Base-by-base conservation (phyloP, 2,113 vertebrate species). In the Narcine bancroftii region DNA sequence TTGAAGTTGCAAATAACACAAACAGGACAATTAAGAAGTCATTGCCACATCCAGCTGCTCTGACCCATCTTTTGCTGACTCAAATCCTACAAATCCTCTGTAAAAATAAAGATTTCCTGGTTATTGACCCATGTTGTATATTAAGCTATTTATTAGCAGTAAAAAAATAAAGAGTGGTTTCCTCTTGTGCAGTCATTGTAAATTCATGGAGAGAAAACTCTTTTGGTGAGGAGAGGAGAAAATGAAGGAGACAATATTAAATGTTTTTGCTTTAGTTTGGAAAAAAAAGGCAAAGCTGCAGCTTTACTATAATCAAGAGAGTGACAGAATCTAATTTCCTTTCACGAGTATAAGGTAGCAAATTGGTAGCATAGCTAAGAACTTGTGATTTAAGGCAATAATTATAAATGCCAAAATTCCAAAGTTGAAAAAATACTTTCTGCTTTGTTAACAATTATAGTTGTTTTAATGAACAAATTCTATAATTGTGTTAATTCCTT, bases 21-120 rank as follows among this genome's bases (percentile, higher is more conserved):
- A 33, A 39, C 76, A 79, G 39, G 21, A 45, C 76, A 89, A 89
- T 65, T 89, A 89, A 39, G n/a, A 89, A 89, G 39, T 39, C 60
- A 42, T 65, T 89, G 85, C 85, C 36, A 36, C 33, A 42, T 15
- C 77, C 85, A 89, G 85, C 85, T 89, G 85, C 65, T 6, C 50
- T 19, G 17, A 65, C n/a, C 60, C 85, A 89, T 89, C 56, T 89
- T 89, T 65, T 66, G 60, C 85, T n/a, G 85, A 65, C 85, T 89
- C 60, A 17, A 89, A 89, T 89, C n/a, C 65, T 65, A 89, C 60
- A 65, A 24, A 24, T 42, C 85, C 85, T 26, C 85, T 89, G 85
- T 42, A 66, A 66, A 89, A 89, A 89, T 89, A 89, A 89, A 89
- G 85, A 63, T 89, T 89, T 89, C 85, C 85, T 89, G 85, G 19